phyloP scores from a whole-genome alignment of 2,797 vertebrate species.

The Acipenser oxyrinchus region DNA sequence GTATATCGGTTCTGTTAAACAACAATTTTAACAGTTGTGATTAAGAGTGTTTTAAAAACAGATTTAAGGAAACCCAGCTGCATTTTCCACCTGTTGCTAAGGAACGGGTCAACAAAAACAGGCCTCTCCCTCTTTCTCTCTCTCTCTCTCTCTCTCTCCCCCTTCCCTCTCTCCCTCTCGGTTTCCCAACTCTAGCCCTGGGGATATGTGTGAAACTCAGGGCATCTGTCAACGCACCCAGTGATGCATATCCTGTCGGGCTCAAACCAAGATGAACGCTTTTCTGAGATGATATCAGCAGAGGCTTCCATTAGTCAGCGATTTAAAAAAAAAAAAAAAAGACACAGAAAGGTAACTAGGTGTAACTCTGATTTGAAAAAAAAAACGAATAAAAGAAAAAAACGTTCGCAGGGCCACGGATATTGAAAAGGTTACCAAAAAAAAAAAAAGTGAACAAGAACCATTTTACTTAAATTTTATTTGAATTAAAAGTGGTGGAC shows the following conservation, averaged over 20 bases:
- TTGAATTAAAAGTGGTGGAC: not conserved
- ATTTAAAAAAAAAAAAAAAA: constrained; percentile 6
- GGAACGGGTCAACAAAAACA: constrained; percentile 67
- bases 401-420: constrained; percentile 44
- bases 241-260: constrained; percentile 43
- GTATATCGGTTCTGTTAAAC: not conserved
- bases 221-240: constrained; percentile 43
- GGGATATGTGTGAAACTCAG: constrained; percentile 1
- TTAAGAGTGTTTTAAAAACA: constrained; percentile 22
- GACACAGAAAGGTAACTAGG: constrained; percentile 42
- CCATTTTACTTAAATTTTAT: not conserved
- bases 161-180: constrained; percentile 2
- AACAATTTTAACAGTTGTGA: not conserved
- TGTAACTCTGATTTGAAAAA: constrained; percentile 32
- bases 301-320: constrained; percentile 48
- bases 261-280: constrained; percentile 18
- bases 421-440: constrained; percentile 27
- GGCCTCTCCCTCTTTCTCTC: constrained; percentile 28
- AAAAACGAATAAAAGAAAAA: constrained; percentile 1
- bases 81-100: constrained; percentile 52
- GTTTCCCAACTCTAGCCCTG: not conserved
- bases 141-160: not conserved
- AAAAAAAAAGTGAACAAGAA: constrained; percentile 10
- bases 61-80: constrained; percentile 29
- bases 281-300: constrained; percentile 9